Base-by-base conservation (phyloP, 2,797 vertebrate genomes). In the Callimico goeldii region DNA sequence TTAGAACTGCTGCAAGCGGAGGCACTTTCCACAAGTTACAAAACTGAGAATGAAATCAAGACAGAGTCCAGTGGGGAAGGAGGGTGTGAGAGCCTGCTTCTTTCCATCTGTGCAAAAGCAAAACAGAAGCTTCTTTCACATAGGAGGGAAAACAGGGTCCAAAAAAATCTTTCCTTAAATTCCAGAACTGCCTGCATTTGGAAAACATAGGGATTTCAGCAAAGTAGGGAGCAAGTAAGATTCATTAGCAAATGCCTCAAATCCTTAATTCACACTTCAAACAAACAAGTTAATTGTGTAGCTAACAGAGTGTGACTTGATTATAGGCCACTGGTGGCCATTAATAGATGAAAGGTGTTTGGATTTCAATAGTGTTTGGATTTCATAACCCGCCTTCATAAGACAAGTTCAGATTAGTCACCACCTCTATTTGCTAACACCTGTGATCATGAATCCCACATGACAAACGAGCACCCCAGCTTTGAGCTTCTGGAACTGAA, bases 241-340 rank as follows among this genome's bases (percentile, higher is more conserved):
- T 97, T 96, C 94, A 96, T 97, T 94, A 97, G 96, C 90, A 95
- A 92, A 91, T 50, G 87, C 92, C 94, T 92, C 87, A 80, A 96
- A 95, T 86, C 94, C 96, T 97, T 97, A 94, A 96, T 97, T 97
- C 95, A 43, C 90, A 96, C 97, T 98, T 98, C 97, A 98, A 97
- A 98, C 94, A 97, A 97, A 97, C 93, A 98, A 92, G 95, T 64
- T 96, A 90, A 97, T 95, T 95, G 97, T 94, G 96, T 33, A 94
- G 90, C 94, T 97, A 96, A 97, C 96, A 77, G 95, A 96, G 93
- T 91, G 85, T 91, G 97, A 92, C 97, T 97, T 92, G 97, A 95
- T 97, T 88, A 96, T 72, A 93, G 95, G 95, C 97, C 97, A 92
- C 96, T 46, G 86, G 97, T 96, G 98, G 96, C 97, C 96, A 73